A percentile compares a stretch with the other conserved stretches of the same genome.
Conservation (phyloP, 2,797 vertebrate genomes). For the Austrolebias charrua region DNA sequence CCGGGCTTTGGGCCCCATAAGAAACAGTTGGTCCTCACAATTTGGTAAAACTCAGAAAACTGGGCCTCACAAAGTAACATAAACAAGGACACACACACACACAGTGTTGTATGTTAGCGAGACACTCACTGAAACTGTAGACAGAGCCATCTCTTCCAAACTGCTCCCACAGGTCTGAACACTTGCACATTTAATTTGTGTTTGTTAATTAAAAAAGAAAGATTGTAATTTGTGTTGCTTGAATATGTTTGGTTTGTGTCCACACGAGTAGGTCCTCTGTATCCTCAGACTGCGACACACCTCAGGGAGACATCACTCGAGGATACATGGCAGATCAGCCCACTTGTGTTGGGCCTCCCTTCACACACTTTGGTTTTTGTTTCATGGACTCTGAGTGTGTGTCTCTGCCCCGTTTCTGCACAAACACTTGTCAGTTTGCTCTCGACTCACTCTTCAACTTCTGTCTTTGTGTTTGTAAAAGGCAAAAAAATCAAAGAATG, state of each 20-base stretch:
- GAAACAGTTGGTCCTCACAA: no score
- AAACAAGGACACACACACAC: constrained; percentile 6
- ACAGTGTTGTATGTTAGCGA: background rate
- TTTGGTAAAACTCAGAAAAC: no score
- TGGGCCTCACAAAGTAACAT: no score
- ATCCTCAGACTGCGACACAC: constrained; percentile 61
- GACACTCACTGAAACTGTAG: constrained; percentile 46
- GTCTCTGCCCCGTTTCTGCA: constrained; percentile 30
- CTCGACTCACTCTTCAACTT: constrained; percentile 20
- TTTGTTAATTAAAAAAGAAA: constrained; percentile 7
- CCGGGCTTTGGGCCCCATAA: no score
- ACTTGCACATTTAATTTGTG: constrained; percentile 20
- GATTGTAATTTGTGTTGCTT: constrained; percentile 52
- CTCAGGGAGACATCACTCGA: constrained; percentile 77
- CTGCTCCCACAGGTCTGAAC: constrained; percentile 11
- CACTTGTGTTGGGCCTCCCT: constrained; percentile 17
- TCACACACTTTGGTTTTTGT: constrained; percentile 12
- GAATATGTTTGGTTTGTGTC: constrained; percentile 32
- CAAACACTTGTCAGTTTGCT: constrained; percentile 18
- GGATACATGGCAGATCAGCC: constrained; percentile 48
- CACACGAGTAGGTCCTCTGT: constrained; percentile 24
- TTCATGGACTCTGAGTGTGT: constrained; percentile 45
- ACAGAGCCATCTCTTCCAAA: constrained; percentile 33
- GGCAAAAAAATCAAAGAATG: constrained; percentile 73
- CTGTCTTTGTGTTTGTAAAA: constrained; percentile 62